Evolutionary conservation across 2,113 vertebrate genomes (phyloP).

Genomic region (Chaenocephalus aceratus): DNA sequence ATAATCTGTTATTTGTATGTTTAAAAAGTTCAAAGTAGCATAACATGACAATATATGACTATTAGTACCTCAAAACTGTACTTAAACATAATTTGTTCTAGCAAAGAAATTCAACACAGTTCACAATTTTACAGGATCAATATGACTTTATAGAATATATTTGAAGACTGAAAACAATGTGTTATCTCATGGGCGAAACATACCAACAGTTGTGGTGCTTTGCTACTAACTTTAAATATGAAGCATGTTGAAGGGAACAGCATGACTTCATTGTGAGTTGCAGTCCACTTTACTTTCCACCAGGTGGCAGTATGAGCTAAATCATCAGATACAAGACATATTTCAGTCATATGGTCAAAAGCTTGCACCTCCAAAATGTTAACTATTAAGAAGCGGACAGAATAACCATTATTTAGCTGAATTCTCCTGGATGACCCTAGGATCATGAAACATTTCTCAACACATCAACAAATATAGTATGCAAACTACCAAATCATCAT

Average conservation of each 20-base stretch:
- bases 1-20: not conserved
- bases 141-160: no score
- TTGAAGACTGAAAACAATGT: no score
- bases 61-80: not conserved
- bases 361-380: not conserved
- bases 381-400: rapidly evolving
- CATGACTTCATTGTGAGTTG: not conserved
- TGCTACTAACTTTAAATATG: not conserved
- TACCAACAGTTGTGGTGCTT: not conserved
- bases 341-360: not conserved
- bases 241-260: not conserved
- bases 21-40: not conserved
- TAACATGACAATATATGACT: not conserved
- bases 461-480: not conserved
- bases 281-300: slow-evolving; percentile 44
- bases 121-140: no score
- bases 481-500: not conserved
- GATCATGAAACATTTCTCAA: not conserved
- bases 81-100: no score
- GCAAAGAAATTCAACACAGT: no score
- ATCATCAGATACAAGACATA: not conserved
- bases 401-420: not conserved
- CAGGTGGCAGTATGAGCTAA: slow-evolving; percentile 69
- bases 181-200: not conserved
- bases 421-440: not conserved